phyloP scores from a whole-genome alignment of 1,140 invertebrate genomes.

The Bilobella aurantiaca region DNA sequence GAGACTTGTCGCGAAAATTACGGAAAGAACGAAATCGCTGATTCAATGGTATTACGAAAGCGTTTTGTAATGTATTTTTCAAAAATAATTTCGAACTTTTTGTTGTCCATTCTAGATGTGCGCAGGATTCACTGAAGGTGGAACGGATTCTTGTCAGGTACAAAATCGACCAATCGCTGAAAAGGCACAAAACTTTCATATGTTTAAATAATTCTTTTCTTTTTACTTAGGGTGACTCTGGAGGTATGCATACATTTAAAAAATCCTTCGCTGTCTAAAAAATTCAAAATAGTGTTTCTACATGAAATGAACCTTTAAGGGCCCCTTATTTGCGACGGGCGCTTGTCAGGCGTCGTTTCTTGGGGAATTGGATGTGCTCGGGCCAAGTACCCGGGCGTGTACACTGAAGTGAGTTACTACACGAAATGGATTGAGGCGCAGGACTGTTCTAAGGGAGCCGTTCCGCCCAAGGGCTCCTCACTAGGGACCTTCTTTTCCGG shows the following conservation, averaged over 20 bases:
- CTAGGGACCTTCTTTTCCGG: background rate
- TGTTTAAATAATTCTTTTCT: slow-evolving; percentile 3
- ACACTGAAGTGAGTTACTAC: slow-evolving; percentile 29
- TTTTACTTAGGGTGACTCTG: slow-evolving; percentile 15
- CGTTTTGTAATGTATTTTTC: background rate
- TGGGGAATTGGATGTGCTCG: slow-evolving; percentile 29
- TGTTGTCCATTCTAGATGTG: slow-evolving; percentile 11
- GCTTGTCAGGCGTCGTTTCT: slow-evolving; percentile 24
- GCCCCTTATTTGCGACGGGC: slow-evolving; percentile 25
- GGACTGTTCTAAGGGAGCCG: slow-evolving; percentile 20
- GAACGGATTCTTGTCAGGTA: slow-evolving; percentile 33
- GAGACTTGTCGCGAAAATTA: slow-evolving; percentile 26
- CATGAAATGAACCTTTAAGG: slow-evolving; percentile 18
- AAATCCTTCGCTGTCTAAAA: too few species aligned
- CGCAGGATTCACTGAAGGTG: slow-evolving; percentile 28
- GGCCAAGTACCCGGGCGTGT: slow-evolving; percentile 24
- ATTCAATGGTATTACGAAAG: slow-evolving; percentile 20
- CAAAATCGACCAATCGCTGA: background rate
- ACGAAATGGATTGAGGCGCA: slow-evolving; percentile 31
- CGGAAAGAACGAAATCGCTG: slow-evolving; percentile 29
- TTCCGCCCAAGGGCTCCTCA: background rate
- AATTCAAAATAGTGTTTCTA: too few species aligned
- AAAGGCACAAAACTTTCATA: too few species aligned
- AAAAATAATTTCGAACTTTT: background rate
- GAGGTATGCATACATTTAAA: background rate